These are phyloP conservation scores for Panthera uncia DNA, from an alignment of 2,113 vertebrate species.

Conservation along the genomic window DNA sequence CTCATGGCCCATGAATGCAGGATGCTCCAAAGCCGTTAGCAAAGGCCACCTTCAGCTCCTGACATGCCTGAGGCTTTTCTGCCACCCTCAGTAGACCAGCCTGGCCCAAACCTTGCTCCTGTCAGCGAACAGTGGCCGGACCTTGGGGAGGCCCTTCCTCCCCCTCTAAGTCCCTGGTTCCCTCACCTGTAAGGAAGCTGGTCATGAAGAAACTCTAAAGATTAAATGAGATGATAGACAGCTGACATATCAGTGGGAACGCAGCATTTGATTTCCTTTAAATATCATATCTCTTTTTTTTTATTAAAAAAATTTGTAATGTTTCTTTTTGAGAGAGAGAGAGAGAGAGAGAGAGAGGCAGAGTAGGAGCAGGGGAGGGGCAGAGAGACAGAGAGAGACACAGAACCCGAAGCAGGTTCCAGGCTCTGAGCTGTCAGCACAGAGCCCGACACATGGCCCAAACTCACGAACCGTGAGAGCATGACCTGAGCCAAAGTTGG, in stretches of 20 bases:
- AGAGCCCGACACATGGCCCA: no score
- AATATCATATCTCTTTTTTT: background rate
- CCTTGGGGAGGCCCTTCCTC: background rate
- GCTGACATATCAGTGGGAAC: background rate
- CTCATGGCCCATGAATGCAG: background rate
- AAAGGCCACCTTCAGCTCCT: background rate
- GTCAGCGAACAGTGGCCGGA: background rate
- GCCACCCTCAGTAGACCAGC: background rate
- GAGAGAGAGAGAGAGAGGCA: no score
- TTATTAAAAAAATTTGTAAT: no score
- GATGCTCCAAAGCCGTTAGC: background rate
- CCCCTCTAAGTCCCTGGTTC: background rate
- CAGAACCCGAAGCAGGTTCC: no score
- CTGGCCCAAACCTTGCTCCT: background rate
- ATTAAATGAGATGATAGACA: background rate
- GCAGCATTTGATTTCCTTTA: background rate
- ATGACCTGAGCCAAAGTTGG: no score
- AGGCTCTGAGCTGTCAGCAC: no score
- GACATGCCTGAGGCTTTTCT: background rate
- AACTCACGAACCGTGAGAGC: no score
- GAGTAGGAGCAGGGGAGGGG: no score
- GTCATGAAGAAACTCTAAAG: background rate
- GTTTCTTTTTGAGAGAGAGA: no score
- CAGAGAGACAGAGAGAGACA: no score
- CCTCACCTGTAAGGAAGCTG: conserved; percentile 26